Evolutionary conservation across 1,140 invertebrate species (phyloP).

Genomic region (Drosophila tristis): DNA sequence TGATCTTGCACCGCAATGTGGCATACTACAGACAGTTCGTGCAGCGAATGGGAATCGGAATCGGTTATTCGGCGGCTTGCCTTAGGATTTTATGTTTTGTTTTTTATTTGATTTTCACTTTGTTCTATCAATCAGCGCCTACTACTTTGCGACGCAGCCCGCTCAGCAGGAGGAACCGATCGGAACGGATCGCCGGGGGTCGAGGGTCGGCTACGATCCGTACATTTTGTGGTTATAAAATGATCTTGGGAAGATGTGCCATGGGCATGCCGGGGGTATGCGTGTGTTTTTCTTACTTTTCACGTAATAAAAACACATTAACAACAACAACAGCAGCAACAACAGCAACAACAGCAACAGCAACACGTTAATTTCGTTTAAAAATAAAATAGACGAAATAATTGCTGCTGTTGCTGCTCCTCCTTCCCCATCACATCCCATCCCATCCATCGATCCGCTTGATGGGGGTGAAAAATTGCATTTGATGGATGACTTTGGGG

Average conservation of each 20-base stretch:
- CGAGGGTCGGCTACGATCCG: constrained; percentile 28
- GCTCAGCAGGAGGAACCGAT: constrained; percentile 37
- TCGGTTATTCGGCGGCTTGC: constrained; percentile 22
- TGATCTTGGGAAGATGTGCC: constrained; percentile 54
- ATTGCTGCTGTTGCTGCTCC: constrained; percentile 50
- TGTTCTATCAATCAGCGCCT: constrained; percentile 82
- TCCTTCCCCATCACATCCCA: background rate
- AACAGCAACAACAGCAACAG: constrained; percentile 56
- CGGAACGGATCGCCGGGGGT: constrained; percentile 25
- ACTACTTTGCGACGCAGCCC: constrained; percentile 66
- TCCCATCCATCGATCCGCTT: background rate
- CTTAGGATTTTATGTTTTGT: constrained; percentile 73
- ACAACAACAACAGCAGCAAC: constrained; percentile 55
- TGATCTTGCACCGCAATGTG: constrained; percentile 76
- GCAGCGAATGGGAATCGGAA: constrained; percentile 2
- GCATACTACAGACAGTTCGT: constrained; percentile 12
- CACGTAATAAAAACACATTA: constrained; percentile 77
- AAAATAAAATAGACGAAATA: constrained; percentile 81
- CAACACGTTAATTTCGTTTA: constrained; percentile 68
- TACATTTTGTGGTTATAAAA: constrained; percentile 48
- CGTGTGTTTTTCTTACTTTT: constrained; percentile 59
- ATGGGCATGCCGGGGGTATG: constrained; percentile 5
- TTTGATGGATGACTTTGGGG: constrained; percentile 66
- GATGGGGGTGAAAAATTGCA: constrained; percentile 53
- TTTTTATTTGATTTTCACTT: constrained; percentile 83